Conservation (phyloP, 2,113 vertebrate genomes). For the Otis tarda region DNA sequence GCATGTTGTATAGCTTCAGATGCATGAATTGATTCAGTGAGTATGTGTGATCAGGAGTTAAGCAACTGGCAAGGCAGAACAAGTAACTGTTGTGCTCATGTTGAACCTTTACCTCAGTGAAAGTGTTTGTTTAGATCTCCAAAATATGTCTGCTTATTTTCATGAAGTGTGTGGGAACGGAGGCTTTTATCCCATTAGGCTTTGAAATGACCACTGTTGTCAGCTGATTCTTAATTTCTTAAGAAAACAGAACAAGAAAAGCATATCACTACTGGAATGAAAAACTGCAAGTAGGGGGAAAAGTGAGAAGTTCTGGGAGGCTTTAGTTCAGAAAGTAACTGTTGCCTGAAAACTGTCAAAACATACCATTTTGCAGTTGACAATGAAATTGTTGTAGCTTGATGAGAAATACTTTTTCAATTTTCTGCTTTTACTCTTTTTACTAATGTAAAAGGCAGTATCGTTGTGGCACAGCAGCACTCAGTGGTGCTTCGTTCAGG, state of each 20-base stretch:
- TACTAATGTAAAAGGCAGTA: background rate
- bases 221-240: background rate
- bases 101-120: background rate
- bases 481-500: too few relatives aligned
- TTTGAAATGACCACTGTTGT: background rate
- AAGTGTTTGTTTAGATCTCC: background rate
- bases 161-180: background rate
- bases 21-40: background rate
- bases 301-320: background rate
- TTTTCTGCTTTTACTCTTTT: background rate
- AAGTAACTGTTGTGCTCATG: background rate
- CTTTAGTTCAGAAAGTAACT: background rate
- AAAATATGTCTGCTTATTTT: background rate
- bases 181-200: background rate
- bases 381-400: background rate
- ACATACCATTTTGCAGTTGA: background rate
- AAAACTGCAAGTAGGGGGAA: background rate
- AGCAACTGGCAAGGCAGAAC: background rate
- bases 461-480: too few relatives aligned
- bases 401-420: background rate
- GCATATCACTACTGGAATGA: rapidly evolving
- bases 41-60: background rate
- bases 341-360: background rate
- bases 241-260: background rate
- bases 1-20: background rate